Conservation (phyloP, 1,140 invertebrate species). For the Thaumatotibia leucotreta region DNA sequence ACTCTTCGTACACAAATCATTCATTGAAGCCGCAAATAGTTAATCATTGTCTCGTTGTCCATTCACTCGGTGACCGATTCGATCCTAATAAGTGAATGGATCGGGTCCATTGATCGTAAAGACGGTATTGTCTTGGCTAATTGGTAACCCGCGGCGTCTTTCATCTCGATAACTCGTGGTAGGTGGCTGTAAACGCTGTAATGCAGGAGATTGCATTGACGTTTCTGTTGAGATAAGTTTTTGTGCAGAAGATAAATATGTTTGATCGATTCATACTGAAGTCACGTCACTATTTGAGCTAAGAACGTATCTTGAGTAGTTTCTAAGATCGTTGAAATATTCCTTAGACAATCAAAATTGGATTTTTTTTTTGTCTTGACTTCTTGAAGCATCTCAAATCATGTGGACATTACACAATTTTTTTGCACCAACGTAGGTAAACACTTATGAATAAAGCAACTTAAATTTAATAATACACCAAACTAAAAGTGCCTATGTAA, state of each 20-base stretch:
- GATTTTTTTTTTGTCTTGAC: no score
- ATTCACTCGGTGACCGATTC: conserved; percentile 21
- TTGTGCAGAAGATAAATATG: background rate
- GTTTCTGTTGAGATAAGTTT: background rate
- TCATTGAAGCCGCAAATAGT: conserved; percentile 17
- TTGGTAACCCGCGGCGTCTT: conserved; percentile 40
- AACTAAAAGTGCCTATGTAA: no score
- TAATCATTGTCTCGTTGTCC: conserved; percentile 15
- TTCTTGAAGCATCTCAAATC: no score
- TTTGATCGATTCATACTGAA: no score
- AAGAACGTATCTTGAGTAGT: no score
- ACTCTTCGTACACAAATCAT: background rate
- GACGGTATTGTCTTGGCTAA: conserved; percentile 47
- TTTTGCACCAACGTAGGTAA: no score
- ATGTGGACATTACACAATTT: no score
- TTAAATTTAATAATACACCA: no score
- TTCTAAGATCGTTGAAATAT: no score
- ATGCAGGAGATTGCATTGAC: background rate
- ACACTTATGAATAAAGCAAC: no score
- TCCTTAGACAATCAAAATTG: no score
- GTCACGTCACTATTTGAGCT: no score
- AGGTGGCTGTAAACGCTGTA: conserved; percentile 21
- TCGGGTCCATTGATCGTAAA: conserved; percentile 50
- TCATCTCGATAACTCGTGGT: conserved; percentile 32
- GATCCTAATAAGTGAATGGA: conserved; percentile 36